Base-by-base conservation (phyloP, 2,113 vertebrate species). In the Oreochromis tanganicae region DNA sequence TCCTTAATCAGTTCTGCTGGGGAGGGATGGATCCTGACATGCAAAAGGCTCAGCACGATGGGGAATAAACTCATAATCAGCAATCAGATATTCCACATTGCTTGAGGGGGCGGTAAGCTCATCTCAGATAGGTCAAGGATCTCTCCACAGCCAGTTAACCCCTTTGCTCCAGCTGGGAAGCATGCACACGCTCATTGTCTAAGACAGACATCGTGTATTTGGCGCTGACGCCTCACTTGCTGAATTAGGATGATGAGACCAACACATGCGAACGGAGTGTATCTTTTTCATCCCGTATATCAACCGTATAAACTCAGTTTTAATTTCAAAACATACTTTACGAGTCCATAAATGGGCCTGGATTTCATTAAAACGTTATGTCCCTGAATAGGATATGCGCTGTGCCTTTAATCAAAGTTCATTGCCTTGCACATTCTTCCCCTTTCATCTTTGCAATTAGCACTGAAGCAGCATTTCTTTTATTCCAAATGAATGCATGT, bases 61-160 rank as follows among this genome's bases (percentile, higher is more conserved):
- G 96, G 95, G 93, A 94, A 95, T 93, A 93, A 94, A 94, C 94
- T 96, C 95, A 95, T 96, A 96, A 96, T 96, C 96, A 96, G 96
- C 95, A 97, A 97, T 96, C 96, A 96, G 94, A 94, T 94, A 94
- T 95, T 94, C 93, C 88, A 92, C 93, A 92, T 94, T 93, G 93
- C 92, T 83, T 7, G 89, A 94, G 93, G 95, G 94, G 88, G 91
- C 50, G 89, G 92, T 84, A 87, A 89, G 88, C 92, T 94, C 91
- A 89, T 94, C 95, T 94, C 94, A 93, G 90, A 90, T 94, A 95
- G 96, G 96, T 97, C 96, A 97, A 96, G 94, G 91, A 95, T 94
- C 95, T 96, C 95, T 96, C 93, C 94, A 96, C 92, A 93, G 92
- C 87, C 93, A 71, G 93, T 92, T 92, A 93, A 94, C 91, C 91